phyloP scores from a whole-genome alignment of 2,888 invertebrate species.

The Nymphalis polychloros region DNA sequence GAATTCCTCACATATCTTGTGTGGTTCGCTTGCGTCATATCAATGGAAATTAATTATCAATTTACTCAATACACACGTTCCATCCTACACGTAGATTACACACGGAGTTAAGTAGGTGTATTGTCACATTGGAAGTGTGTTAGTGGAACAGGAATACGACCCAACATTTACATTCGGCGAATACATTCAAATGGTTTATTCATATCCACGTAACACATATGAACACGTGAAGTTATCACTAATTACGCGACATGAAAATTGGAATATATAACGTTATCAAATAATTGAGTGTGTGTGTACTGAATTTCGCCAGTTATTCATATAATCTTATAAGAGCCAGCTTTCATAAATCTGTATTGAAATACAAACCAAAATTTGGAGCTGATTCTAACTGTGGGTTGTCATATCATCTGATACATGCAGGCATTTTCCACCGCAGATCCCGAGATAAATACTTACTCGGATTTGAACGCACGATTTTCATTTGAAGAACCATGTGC shows the following conservation, averaged over 20 bases:
- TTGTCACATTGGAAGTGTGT: slow-evolving; percentile 30
- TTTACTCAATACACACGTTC: slow-evolving; percentile 2
- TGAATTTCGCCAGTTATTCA: too few species aligned
- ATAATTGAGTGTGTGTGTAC: too few species aligned
- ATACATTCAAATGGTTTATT: slow-evolving; percentile 36
- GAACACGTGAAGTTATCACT: slow-evolving; percentile 31
- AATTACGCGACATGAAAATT: slow-evolving; percentile 24
- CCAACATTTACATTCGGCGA: slow-evolving; percentile 23
- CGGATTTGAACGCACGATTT: too few species aligned
- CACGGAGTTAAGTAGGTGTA: slow-evolving; percentile 18
- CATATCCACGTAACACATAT: slow-evolving; percentile 30
- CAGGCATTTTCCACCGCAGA: too few species aligned
- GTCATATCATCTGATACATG: too few species aligned
- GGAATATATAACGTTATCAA: slow-evolving; percentile 37
- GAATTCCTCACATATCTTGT: background rate
- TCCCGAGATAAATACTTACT: too few species aligned
- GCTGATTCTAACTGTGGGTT: too few species aligned
- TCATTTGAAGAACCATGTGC: too few species aligned
- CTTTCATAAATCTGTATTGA: too few species aligned
- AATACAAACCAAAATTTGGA: too few species aligned
- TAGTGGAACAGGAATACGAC: slow-evolving; percentile 30
- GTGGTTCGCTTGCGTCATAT: background rate
- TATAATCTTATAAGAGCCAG: too few species aligned
- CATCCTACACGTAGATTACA: slow-evolving; percentile 4
- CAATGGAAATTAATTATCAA: background rate